Conservation (phyloP, 2,888 invertebrate genomes). For the Nycteola revayana region DNA sequence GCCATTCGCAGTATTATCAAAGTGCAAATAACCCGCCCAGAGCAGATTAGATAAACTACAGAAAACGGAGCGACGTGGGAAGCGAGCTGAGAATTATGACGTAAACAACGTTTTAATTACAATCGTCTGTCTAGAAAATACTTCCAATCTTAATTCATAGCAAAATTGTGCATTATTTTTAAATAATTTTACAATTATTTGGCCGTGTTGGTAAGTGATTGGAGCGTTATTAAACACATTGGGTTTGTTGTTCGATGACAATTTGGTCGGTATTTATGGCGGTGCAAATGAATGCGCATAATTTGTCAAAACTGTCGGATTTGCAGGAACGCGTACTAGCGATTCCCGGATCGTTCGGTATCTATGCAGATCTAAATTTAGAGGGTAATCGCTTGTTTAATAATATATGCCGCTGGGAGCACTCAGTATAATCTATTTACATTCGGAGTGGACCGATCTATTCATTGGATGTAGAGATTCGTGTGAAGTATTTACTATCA, state of each 20-base stretch:
- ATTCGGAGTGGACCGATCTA: conserved; percentile 40
- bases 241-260: conserved; percentile 26
- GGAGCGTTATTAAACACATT: conserved; percentile 16
- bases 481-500: conserved; percentile 23
- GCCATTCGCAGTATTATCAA: conserved; percentile 67
- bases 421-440: conserved; percentile 47
- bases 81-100: conserved; percentile 43
- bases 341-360: conserved; percentile 47
- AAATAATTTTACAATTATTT: conserved; percentile 29
- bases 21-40: conserved; percentile 76
- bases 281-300: conserved; percentile 61
- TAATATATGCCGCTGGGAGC: conserved; percentile 54
- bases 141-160: conserved; percentile 32
- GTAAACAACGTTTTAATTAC: conserved; percentile 44
- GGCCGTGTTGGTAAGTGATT: conserved; percentile 20
- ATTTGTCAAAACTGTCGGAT: conserved; percentile 59
- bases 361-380: conserved; percentile 66
- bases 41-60: conserved; percentile 72
- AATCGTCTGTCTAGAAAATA: conserved; percentile 39
- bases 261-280: conserved; percentile 32
- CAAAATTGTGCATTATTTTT: conserved; percentile 28
- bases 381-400: conserved; percentile 62
- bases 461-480: conserved; percentile 39
- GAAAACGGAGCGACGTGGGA: conserved; percentile 59
- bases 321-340: conserved; percentile 47